Evolutionary conservation across 2,113 vertebrate genomes (phyloP), one percentile per base, ranked within the genome.

Genomic region (Ploceus nigricollis): DNA sequence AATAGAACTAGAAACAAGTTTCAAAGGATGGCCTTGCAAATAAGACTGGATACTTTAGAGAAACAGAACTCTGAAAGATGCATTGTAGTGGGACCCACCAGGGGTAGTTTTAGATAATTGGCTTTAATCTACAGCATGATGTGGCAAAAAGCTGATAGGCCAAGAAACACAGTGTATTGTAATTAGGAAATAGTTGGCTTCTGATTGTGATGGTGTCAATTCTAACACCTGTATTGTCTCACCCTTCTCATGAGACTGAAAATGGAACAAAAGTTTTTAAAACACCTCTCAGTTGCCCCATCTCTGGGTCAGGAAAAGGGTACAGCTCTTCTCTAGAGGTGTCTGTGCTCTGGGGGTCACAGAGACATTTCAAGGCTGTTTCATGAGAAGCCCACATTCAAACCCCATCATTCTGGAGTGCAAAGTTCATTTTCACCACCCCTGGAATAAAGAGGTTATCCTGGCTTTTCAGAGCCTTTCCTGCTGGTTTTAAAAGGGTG

Each of bases 351-450:
- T 39, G 35, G 5, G 5, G 44, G 5, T 5, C 53, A 68, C 50
- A 31, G 40, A 31, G 47, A 42, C 10, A 4, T n/a, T 31, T 24
- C n/a, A 20, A 37, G 71, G 56, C 44, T 89, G 35, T 33, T 22
- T 16, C 28, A 39, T 6, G 7, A 39, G 22, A 10, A 50, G 22
- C 35, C 30, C 31, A 8, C 13, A 4, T 9, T 20, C 27, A 45
- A 80, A 56, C 10, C 5, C 1, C 4, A 0, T 28, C 15, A 22
- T 10, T 76, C 37, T 44, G 51, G 6, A 47, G 13, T 2, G 12
- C 8, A 22, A 23, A 66, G 12, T 6, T 40, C 40, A 54, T 66
- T 56, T 50, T 30, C 17, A 42, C 8, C 56, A 57, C 0, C 25
- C n/a, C 42, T n/a, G 42, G 23, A 9, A 60, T 24, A 40, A 54